These are phyloP conservation scores for Choristoneura fumiferana DNA, from an alignment of 1,140 invertebrate genomes.

Conservation along the genomic window DNA sequence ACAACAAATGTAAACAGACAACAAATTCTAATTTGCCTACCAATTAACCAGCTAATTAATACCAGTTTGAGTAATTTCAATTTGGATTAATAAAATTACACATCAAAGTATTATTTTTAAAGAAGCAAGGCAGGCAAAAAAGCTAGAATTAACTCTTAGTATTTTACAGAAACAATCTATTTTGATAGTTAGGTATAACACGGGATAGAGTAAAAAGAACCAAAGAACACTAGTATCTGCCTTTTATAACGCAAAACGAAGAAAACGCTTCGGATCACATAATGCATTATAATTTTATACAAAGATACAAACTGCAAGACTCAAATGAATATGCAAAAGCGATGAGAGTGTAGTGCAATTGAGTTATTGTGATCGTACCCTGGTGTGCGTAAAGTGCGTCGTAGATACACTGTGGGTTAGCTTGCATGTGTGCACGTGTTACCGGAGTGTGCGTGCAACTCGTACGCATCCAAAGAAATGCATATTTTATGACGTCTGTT, in stretches of 20 bases:
- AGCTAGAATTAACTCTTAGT: background rate
- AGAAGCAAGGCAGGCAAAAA: too few species aligned
- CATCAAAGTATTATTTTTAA: too few species aligned
- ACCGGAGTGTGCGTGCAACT: slow-evolving; percentile 32
- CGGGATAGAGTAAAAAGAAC: slow-evolving; percentile 26
- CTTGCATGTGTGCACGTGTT: slow-evolving; percentile 15
- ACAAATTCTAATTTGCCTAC: too few species aligned
- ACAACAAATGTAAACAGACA: too few species aligned
- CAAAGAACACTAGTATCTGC: slow-evolving; percentile 31
- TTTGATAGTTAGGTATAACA: slow-evolving; percentile 8
- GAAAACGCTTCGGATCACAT: slow-evolving; percentile 50
- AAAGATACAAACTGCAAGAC: slow-evolving; percentile 69
- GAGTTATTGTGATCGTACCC: slow-evolving; percentile 62
- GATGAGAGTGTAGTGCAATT: slow-evolving; percentile 60
- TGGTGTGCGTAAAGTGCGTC: slow-evolving; percentile 37
- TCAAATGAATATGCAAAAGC: slow-evolving; percentile 74
- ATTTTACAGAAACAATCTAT: slow-evolving; percentile 18
- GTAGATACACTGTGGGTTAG: slow-evolving; percentile 17
- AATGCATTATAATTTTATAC: slow-evolving; percentile 77
- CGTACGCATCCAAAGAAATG: slow-evolving; percentile 67
- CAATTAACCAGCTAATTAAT: too few species aligned
- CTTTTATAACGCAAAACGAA: slow-evolving; percentile 49
- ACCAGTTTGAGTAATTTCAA: too few species aligned
- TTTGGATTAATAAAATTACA: too few species aligned
- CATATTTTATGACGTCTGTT: slow-evolving; percentile 76